Percentiles rank a stretch among this genome's conserved stretches.
These are phyloP conservation scores for Shargacucullia verbasci DNA, from an alignment of 2,888 invertebrate species.

Conservation along the genomic window DNA sequence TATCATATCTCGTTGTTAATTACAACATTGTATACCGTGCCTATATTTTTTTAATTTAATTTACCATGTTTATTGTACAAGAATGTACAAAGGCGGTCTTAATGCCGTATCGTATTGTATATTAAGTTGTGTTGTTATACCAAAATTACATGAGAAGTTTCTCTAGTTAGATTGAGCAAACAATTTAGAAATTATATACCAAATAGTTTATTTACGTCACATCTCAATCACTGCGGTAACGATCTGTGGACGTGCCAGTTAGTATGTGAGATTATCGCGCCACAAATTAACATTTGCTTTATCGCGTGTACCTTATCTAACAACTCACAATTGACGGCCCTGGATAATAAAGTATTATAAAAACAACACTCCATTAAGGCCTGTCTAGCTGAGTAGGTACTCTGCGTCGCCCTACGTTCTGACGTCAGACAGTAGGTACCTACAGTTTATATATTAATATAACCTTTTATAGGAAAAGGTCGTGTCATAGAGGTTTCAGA, in stretches of 20 bases:
- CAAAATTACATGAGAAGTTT: slow-evolving; percentile 14
- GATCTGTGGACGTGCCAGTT: slow-evolving; percentile 46
- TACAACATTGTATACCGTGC: too few relatives aligned
- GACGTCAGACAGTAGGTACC: slow-evolving; percentile 27
- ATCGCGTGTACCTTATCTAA: slow-evolving; percentile 56
- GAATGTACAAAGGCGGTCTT: too few relatives aligned
- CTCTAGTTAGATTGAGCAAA: slow-evolving; percentile 14
- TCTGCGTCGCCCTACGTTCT: slow-evolving; percentile 26
- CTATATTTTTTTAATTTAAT: too few relatives aligned
- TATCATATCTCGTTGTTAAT: background rate
- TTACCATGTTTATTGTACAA: too few relatives aligned
- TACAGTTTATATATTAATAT: slow-evolving; percentile 9
- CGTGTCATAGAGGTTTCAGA: background rate
- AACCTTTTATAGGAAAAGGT: background rate
- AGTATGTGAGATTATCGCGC: slow-evolving; percentile 47
- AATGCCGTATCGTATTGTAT: background rate
- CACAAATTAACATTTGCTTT: slow-evolving; percentile 43
- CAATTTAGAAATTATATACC: slow-evolving; percentile 36
- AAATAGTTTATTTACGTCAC: slow-evolving; percentile 39
- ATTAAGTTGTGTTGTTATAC: slow-evolving; percentile 6
- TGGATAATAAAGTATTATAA: slow-evolving; percentile 46
- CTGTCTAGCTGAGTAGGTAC: slow-evolving; percentile 18
- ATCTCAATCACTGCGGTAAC: slow-evolving; percentile 40
- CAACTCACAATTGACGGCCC: slow-evolving; percentile 51
- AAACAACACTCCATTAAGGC: slow-evolving; percentile 43